Percentiles rank a stretch among this genome's conserved stretches.
Conservation (phyloP, 2,113 vertebrate species). For the Raja brachyura region DNA sequence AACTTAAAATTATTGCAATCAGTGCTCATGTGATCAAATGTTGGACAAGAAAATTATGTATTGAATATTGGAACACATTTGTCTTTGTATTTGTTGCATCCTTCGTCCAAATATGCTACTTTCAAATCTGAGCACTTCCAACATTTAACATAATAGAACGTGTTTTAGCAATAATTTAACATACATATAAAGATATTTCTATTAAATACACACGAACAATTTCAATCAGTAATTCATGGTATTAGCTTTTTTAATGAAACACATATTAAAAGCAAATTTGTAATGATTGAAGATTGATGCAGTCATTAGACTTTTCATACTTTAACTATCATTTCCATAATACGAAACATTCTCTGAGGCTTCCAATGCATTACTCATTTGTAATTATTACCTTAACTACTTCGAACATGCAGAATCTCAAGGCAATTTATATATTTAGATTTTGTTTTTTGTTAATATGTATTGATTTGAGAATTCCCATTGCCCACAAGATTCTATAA, state of each 20-base stretch:
- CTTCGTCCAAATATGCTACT: not conserved
- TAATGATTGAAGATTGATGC: not conserved
- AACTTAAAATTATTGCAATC: not conserved
- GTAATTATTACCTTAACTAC: not conserved
- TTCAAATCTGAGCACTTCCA: not conserved
- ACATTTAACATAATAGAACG: not conserved
- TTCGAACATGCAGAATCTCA: not conserved
- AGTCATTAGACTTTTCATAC: not conserved
- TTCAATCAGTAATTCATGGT: not conserved
- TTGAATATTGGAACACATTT: not conserved
- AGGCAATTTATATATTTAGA: not conserved
- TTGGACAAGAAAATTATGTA: too few species aligned
- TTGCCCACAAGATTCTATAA: not conserved
- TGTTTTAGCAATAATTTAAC: not conserved
- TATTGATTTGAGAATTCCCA: not conserved
- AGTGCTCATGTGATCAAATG: not conserved
- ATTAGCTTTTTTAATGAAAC: not conserved
- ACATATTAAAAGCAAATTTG: not conserved
- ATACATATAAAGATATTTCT: not conserved
- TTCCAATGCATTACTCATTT: not conserved
- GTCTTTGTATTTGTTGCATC: not conserved
- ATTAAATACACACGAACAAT: not conserved
- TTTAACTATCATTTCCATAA: not conserved
- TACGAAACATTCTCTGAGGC: not conserved
- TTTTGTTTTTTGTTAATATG: not conserved